phyloP scores from a whole-genome alignment of 2,113 vertebrate species.

The Nannobrachium achirus region DNA sequence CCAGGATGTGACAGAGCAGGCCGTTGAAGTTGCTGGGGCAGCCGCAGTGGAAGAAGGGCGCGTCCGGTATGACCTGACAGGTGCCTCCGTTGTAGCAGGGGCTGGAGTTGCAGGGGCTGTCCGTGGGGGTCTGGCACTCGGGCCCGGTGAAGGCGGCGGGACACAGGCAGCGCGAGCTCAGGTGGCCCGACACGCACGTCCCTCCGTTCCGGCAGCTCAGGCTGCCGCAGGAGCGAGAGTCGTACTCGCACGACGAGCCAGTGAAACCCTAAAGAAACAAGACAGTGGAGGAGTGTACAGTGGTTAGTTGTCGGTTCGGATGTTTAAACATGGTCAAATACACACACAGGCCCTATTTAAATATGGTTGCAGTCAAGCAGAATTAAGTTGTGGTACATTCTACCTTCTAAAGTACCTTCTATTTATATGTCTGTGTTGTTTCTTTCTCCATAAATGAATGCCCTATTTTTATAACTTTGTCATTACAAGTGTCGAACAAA shows the following conservation, averaged over 20 bases:
- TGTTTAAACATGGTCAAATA: background rate
- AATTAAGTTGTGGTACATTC: no score
- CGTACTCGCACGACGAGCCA: slow-evolving; percentile 92
- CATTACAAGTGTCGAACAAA: no score
- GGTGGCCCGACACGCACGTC: slow-evolving; percentile 87
- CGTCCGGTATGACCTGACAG: slow-evolving; percentile 85
- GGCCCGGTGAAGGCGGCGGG: slow-evolving; percentile 84
- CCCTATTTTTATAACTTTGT: no score
- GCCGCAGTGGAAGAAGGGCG: slow-evolving; percentile 90
- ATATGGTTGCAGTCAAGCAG: no score
- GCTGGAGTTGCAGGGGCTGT: slow-evolving; percentile 87
- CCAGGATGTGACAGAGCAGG: slow-evolving; percentile 94
- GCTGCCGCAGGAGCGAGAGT: slow-evolving; percentile 86
- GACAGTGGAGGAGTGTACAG: no score
- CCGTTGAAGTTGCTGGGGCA: slow-evolving; percentile 95
- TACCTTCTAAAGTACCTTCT: no score
- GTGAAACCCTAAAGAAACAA: slow-evolving; percentile 86
- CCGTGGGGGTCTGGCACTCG: slow-evolving; percentile 87
- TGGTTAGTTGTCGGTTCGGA: background rate
- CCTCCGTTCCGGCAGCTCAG: slow-evolving; percentile 91
- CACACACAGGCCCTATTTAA: background rate
- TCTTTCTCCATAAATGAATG: no score
- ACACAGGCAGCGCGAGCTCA: slow-evolving; percentile 91
- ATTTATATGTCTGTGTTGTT: no score
- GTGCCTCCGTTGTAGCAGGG: slow-evolving; percentile 96